Conservation (phyloP, 2,888 invertebrate species). For the Cyaniris semiargus region DNA sequence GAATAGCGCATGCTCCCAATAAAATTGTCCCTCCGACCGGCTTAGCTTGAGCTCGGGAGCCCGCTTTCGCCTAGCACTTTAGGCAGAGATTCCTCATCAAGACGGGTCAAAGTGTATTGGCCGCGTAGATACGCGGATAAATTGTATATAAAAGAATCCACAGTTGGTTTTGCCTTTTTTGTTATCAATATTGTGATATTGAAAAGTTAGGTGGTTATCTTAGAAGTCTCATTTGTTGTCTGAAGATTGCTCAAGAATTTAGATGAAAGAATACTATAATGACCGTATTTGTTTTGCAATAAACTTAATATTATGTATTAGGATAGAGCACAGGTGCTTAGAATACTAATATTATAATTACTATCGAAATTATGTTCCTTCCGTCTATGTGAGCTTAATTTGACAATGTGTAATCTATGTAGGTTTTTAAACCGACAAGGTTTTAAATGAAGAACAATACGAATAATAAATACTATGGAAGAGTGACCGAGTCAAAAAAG, state of each 20-base stretch:
- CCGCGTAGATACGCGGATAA: slow-evolving; percentile 46
- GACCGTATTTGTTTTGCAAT: too few relatives aligned
- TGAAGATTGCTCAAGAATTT: not conserved
- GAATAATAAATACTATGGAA: too few relatives aligned
- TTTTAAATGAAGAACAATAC: too few relatives aligned
- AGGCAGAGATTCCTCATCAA: not conserved
- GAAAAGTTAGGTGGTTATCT: slow-evolving; percentile 2
- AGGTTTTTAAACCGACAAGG: too few relatives aligned
- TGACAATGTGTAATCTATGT: too few relatives aligned
- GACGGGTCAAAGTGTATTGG: slow-evolving; percentile 49
- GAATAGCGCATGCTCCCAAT: slow-evolving; percentile 62
- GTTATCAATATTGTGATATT: slow-evolving; percentile 36
- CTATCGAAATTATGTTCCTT: too few relatives aligned
- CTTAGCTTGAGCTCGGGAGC: slow-evolving; percentile 43
- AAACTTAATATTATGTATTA: too few relatives aligned
- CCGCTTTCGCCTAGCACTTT: not conserved
- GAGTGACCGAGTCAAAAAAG: too few relatives aligned
- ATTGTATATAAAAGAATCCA: slow-evolving; percentile 58
- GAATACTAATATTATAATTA: too few relatives aligned
- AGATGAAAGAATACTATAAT: not conserved
- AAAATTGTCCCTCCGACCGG: slow-evolving; percentile 50
- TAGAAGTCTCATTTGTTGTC: not conserved
- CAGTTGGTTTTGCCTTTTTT: slow-evolving; percentile 64
- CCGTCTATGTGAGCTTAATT: too few relatives aligned
- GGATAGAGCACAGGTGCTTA: too few relatives aligned